These are phyloP conservation scores for Charina bottae DNA, from an alignment of 2,113 vertebrate species.

Conservation along the genomic window DNA sequence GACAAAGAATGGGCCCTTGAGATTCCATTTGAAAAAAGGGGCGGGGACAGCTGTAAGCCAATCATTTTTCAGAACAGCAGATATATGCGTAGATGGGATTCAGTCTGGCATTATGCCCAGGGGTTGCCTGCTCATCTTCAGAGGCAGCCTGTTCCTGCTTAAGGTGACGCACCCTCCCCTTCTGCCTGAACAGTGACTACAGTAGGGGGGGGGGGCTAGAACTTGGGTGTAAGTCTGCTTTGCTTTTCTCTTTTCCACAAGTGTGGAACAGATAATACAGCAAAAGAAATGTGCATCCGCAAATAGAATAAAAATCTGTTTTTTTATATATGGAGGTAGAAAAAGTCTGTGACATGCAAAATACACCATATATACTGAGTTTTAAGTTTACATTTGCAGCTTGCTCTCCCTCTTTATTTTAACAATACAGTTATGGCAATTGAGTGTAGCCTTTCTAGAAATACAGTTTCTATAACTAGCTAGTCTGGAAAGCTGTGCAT, in stretches of 20 bases:
- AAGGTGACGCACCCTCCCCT: neutral
- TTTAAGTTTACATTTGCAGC: neutral
- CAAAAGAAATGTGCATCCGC: neutral
- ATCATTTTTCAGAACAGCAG: neutral
- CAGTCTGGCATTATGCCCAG: neutral
- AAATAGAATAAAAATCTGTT: neutral
- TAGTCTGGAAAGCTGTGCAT: neutral
- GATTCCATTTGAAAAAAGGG: slow-evolving; percentile 43
- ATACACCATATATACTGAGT: neutral
- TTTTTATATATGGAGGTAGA: neutral
- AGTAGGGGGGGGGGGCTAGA: neutral
- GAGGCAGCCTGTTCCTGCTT: neutral
- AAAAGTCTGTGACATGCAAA: neutral
- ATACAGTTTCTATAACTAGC: neutral
- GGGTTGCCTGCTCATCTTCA: slow-evolving; percentile 14
- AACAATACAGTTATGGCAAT: neutral
- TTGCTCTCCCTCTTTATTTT: neutral
- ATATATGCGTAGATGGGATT: slow-evolving; percentile 7
- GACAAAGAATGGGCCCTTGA: slow-evolving; percentile 66
- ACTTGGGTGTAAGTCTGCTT: neutral
- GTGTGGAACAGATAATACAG: neutral
- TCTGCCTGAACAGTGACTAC: accelerated
- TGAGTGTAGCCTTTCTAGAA: neutral
- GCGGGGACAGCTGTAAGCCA: slow-evolving; percentile 43
- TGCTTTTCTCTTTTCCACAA: neutral